Conservation (phyloP, 2,113 vertebrate genomes). For the Capreolus pygargus region DNA sequence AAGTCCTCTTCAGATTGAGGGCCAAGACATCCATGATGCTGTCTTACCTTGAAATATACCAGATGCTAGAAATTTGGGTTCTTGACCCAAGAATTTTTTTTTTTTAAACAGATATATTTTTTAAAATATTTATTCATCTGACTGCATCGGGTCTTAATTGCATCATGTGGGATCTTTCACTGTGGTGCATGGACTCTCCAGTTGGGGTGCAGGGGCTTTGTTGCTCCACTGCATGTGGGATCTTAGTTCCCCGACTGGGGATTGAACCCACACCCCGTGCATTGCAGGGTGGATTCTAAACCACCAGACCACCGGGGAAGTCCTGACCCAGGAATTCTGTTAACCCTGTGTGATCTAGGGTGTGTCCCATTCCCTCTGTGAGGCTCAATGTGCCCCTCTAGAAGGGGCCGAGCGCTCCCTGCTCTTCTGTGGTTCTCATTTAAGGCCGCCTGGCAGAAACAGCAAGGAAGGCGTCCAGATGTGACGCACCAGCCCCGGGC, state of each 20-base stretch:
- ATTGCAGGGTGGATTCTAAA: not conserved
- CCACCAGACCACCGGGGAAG: not conserved
- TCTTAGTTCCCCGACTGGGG: not conserved
- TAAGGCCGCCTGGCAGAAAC: not conserved
- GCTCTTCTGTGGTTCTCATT: not conserved
- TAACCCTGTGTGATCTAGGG: not conserved
- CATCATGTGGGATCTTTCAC: accelerated
- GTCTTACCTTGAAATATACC: not conserved
- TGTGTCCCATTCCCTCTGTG: not conserved
- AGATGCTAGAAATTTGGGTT: not conserved
- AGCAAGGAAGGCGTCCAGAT: not conserved
- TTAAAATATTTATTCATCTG: not conserved
- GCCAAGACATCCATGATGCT: not conserved
- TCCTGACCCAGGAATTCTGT: not conserved
- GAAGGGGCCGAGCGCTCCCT: not conserved
- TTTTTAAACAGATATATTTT: not conserved
- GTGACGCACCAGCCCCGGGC: not conserved
- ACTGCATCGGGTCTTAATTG: not conserved
- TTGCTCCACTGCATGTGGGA: not conserved
- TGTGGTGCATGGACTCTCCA: not conserved
- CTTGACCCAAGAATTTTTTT: not conserved
- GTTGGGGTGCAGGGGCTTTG: not conserved
- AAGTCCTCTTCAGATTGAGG: not conserved
- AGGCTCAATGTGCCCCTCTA: not conserved
- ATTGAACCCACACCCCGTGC: not conserved